A percentile compares a stretch with the other conserved stretches of the same genome.
These are phyloP conservation scores for Sycobia sp. DNA, from an alignment of 1,140 invertebrate species.

Conservation along the genomic window DNA sequence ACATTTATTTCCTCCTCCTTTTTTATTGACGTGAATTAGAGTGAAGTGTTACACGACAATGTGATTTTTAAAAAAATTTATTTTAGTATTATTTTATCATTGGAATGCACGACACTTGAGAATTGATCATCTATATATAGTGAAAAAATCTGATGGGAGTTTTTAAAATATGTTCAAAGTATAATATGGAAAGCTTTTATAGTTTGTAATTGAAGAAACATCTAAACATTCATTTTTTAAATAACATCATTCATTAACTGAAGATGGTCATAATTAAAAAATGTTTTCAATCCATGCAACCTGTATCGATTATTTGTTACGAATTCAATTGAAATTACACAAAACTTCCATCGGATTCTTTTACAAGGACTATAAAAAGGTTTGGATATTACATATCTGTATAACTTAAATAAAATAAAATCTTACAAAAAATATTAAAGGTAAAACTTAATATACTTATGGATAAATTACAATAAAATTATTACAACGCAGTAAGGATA, in stretches of 20 bases:
- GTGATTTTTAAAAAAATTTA: slow-evolving; percentile 32
- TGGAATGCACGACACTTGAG: slow-evolving; percentile 49
- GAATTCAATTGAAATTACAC: too few species aligned
- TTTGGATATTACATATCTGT: slow-evolving; percentile 24
- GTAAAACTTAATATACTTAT: slow-evolving; percentile 29
- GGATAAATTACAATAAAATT: slow-evolving; percentile 33
- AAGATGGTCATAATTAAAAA: too few species aligned
- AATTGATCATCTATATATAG: slow-evolving; percentile 11
- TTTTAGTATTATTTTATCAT: slow-evolving; percentile 39
- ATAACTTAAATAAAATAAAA: slow-evolving; percentile 26
- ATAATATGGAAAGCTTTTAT: too few species aligned
- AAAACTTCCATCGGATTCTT: slow-evolving; percentile 17
- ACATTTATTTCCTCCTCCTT: slow-evolving; percentile 38
- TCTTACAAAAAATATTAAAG: slow-evolving; percentile 27
- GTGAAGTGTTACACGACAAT: slow-evolving; percentile 48
- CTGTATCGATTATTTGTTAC: too few species aligned
- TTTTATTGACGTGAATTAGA: slow-evolving; percentile 54
- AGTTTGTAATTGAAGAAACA: too few species aligned
- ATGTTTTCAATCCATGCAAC: too few species aligned
- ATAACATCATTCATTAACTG: too few species aligned
- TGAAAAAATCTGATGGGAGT: slow-evolving; percentile 16
- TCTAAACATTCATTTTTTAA: too few species aligned
- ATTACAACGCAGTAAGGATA: slow-evolving; percentile 15
- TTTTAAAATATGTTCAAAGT: too few species aligned
- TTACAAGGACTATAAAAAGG: slow-evolving; percentile 1